Evolutionary conservation across 2,888 invertebrate genomes (phyloP).

Genomic region (Drosophila helvetica): DNA sequence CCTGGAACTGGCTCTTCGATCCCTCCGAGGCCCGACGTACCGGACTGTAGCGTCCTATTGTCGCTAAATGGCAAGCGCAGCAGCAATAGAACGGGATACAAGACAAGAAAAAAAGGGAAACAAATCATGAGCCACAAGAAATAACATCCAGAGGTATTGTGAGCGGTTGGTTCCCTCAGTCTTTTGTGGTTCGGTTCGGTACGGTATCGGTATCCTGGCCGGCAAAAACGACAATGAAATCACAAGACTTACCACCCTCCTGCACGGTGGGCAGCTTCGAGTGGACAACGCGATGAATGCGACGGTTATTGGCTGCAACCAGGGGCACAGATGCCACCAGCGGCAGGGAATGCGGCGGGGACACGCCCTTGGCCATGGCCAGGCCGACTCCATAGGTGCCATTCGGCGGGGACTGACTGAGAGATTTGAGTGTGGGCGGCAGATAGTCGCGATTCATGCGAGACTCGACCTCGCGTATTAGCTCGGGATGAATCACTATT

Average conservation of each 20-base stretch:
- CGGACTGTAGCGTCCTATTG: constrained; percentile 90
- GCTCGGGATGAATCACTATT: constrained; percentile 93
- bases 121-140: constrained; percentile 1
- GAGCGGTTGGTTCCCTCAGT: neutral
- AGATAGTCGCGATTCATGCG: constrained; percentile 93
- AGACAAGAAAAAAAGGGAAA: constrained; percentile 11
- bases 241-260: constrained; percentile 88
- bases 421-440: constrained; percentile 86
- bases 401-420: constrained; percentile 81
- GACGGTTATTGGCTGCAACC: constrained; percentile 74
- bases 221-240: neutral
- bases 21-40: constrained; percentile 94
- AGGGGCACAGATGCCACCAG: constrained; percentile 59
- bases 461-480: constrained; percentile 94
- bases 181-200: neutral
- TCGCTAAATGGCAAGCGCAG: constrained; percentile 54
- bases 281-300: constrained; percentile 77
- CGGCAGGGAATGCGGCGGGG: constrained; percentile 57
- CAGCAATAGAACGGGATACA: neutral
- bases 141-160: neutral
- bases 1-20: constrained; percentile 86
- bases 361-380: constrained; percentile 29
- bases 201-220: neutral
- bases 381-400: constrained; percentile 53
- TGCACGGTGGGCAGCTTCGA: constrained; percentile 88